Evolutionary conservation across 2,888 invertebrate species (phyloP), one percentile per base, ranked within the genome.

Genomic region (Candidula unifasciata): DNA sequence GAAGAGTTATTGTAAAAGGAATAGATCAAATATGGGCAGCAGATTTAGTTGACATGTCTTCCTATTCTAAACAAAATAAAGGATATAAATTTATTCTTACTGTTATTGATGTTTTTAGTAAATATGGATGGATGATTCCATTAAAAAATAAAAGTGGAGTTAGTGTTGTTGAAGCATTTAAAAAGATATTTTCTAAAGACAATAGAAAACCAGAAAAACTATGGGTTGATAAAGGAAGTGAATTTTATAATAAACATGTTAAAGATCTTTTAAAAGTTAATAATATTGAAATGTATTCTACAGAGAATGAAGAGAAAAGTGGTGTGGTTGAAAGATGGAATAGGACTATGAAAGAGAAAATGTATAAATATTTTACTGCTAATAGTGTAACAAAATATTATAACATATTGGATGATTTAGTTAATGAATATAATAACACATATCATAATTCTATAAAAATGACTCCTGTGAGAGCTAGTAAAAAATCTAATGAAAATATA

Each of bases 31-130:
- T 35, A 35, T 71, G 71, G 71, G 71, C 71, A 18, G 71, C 71
- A 37, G 71, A 71, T 71, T 44, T 71, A 35, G 44, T 71, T 71
- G 71, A 71, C 24, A 71, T 71, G 71, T 35, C 71, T 37, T 37
- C 37, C 13, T 71, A 24, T 37, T 71, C 71, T 37, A 71, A 71
- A 71, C 71, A 71, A 3, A 74, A 74, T 74, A 74, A 74, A 74
- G 37, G 52, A 30, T 27, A 27, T 8, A 69, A 69, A 69, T 71
- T n/a, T 44, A 3, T 68, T 3, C 27, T 68, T 27, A 68, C 68
- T 3, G 68, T 68, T 68, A 68, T 68, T 10, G 68, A 68, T 68
- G 27, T 30, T 2, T 68, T 68, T 30, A 68, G 68, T 68, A 68
- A 68, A 13, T 68, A 68, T 27, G 68, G n/a, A 10, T 68, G 68